Evolutionary conservation across 1,140 invertebrate genomes (phyloP).

Genomic region (Drosophila nebulosa): DNA sequence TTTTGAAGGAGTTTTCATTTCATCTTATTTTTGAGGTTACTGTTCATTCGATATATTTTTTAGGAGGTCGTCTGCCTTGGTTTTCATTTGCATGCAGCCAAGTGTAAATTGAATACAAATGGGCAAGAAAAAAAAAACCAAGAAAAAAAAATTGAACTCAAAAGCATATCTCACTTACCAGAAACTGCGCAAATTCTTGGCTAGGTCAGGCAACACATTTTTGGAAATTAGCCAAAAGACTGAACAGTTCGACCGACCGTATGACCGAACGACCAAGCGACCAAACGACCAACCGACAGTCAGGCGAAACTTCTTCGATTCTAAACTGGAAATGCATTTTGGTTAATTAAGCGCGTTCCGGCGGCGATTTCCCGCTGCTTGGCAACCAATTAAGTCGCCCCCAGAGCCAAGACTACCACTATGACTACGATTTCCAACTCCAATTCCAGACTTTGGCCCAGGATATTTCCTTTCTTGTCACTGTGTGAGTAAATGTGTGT

Average conservation of each 20-base stretch:
- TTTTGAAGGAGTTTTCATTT: no score
- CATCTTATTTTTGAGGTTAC: no score
- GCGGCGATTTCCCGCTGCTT: slow-evolving; percentile 74
- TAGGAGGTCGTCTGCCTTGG: not conserved
- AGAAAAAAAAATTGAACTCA: slow-evolving; percentile 24
- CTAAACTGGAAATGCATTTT: slow-evolving; percentile 68
- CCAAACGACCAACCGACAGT: not conserved
- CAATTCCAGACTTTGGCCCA: slow-evolving; percentile 21
- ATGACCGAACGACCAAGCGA: not conserved
- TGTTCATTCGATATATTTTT: not conserved
- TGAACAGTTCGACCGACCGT: not conserved
- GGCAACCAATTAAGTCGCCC: slow-evolving; percentile 70
- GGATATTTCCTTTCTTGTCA: slow-evolving; percentile 61
- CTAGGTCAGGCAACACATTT: slow-evolving; percentile 19
- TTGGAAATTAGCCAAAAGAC: slow-evolving; percentile 51
- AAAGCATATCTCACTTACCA: slow-evolving; percentile 47
- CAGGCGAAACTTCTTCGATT: slow-evolving; percentile 29
- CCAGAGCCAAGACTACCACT: slow-evolving; percentile 16
- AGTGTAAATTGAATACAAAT: slow-evolving; percentile 27
- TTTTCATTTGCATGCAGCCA: not conserved
- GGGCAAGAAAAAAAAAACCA: not conserved
- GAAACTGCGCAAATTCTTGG: slow-evolving; percentile 18
- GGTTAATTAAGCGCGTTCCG: slow-evolving; percentile 76
- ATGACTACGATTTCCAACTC: slow-evolving; percentile 6
- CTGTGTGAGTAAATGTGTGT: slow-evolving; percentile 7